Conservation (phyloP, 2,888 invertebrate species). For the Ephialtes manifestator region DNA sequence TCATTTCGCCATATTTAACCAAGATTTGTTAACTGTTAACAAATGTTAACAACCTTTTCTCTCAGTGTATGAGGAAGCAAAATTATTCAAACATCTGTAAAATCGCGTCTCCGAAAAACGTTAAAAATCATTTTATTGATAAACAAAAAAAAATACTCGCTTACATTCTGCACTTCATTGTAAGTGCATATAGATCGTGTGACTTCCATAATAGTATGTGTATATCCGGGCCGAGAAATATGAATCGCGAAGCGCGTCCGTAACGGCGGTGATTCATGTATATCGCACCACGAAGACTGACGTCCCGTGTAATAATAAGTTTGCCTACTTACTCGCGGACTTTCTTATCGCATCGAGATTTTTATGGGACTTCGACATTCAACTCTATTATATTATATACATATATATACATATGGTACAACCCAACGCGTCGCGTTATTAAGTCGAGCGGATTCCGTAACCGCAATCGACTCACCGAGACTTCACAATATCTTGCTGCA, state of each 20-base stretch:
- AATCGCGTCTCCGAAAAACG: too few relatives aligned
- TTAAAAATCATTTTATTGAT: too few relatives aligned
- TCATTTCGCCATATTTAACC: too few relatives aligned
- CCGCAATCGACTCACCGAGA: slow-evolving; percentile 43
- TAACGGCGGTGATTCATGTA: slow-evolving; percentile 53
- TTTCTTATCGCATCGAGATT: slow-evolving; percentile 59
- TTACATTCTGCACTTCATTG: background rate
- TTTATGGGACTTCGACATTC: slow-evolving; percentile 58
- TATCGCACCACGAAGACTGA: slow-evolving; percentile 51
- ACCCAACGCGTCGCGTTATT: slow-evolving; percentile 36
- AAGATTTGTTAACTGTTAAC: too few relatives aligned
- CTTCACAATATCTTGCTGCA: slow-evolving; percentile 19
- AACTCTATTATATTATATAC: slow-evolving; percentile 19
- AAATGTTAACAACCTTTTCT: too few relatives aligned
- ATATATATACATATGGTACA: slow-evolving; percentile 9
- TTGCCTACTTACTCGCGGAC: slow-evolving; percentile 40
- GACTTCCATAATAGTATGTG: slow-evolving; percentile 11
- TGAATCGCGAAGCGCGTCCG: slow-evolving; percentile 60
- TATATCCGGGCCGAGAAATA: slow-evolving; percentile 53
- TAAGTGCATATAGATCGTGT: slow-evolving; percentile 21
- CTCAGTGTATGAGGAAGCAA: too few relatives aligned
- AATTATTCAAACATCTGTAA: too few relatives aligned
- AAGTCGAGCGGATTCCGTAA: slow-evolving; percentile 52
- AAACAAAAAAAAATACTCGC: background rate
- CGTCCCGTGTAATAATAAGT: slow-evolving; percentile 64